Percentiles rank a stretch among this genome's conserved stretches.
phyloP scores from a whole-genome alignment of 2,797 vertebrate species.

The Hyperoplus immaculatus region DNA sequence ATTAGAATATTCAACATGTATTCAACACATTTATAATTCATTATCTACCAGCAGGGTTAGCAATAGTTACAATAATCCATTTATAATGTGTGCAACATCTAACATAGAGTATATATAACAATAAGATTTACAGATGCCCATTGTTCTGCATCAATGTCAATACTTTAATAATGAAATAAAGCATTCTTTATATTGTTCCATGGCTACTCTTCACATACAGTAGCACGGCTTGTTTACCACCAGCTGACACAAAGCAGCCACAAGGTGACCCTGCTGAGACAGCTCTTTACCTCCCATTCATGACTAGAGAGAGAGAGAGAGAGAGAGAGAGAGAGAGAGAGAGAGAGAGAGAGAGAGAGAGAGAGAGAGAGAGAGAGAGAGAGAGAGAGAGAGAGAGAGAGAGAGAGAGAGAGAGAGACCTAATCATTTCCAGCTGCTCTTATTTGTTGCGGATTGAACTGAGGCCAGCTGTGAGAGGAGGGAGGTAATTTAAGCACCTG shows the following conservation, averaged over 20 bases:
- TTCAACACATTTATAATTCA: background rate
- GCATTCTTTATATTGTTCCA: background rate
- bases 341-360: slow-evolving; percentile 26
- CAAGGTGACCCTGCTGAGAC: slow-evolving; percentile 61
- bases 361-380: background rate
- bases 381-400: slow-evolving; percentile 16
- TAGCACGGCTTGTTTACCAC: slow-evolving; percentile 37
- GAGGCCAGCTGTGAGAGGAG: slow-evolving; percentile 61
- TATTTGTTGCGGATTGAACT: slow-evolving; percentile 69
- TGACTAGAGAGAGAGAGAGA: slow-evolving; percentile 3
- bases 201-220: slow-evolving; percentile 9
- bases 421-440: slow-evolving; percentile 60
- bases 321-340: slow-evolving; percentile 9
- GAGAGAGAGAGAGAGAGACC: slow-evolving; percentile 30
- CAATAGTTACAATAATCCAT: background rate
- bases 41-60: too few relatives aligned
- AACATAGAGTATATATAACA: background rate
- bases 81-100: background rate
- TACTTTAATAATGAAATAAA: background rate
- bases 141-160: background rate
- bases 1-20: background rate
- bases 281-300: slow-evolving; percentile 36
- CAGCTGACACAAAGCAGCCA: slow-evolving; percentile 34
- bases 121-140: background rate
- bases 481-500: slow-evolving; percentile 70